Evolutionary conservation across 2,113 vertebrate genomes (phyloP).

Genomic region (Xiphias gladius): DNA sequence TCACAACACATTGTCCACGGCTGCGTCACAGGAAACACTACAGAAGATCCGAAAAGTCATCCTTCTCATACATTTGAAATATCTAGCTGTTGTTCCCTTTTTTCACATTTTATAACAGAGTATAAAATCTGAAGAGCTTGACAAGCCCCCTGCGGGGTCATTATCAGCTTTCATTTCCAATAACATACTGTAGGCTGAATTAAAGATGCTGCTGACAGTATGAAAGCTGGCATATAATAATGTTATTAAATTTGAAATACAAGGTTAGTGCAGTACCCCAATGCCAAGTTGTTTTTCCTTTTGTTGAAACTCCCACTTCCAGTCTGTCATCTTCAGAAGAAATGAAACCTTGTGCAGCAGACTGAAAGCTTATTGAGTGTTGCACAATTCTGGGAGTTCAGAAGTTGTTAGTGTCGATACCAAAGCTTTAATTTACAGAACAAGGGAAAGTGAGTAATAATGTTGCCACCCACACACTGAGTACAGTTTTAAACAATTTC

Average conservation of each 20-base stretch:
- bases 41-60: constrained; percentile 4
- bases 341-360: constrained; percentile 53
- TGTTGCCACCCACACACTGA: constrained; percentile 56
- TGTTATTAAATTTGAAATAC: constrained; percentile 59
- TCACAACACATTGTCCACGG: not conserved
- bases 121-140: constrained; percentile 48
- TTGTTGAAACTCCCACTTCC: constrained; percentile 62
- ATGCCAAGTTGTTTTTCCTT: constrained; percentile 60
- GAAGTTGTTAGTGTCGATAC: constrained; percentile 67
- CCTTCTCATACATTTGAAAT: constrained; percentile 37
- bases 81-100: constrained; percentile 26
- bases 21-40: constrained; percentile 1
- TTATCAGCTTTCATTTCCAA: constrained; percentile 72
- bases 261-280: constrained; percentile 44
- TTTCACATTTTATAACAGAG: constrained; percentile 30
- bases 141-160: constrained; percentile 48
- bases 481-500: constrained; percentile 53
- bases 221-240: constrained; percentile 65
- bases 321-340: constrained; percentile 52
- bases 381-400: constrained; percentile 62
- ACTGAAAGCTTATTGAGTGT: constrained; percentile 67
- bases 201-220: constrained; percentile 59
- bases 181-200: constrained; percentile 44
- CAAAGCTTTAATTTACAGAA: constrained; percentile 75
- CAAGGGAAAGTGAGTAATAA: constrained; percentile 70